Percentiles rank a stretch among this genome's conserved stretches.
Evolutionary conservation across 2,797 vertebrate genomes (phyloP).

Genomic region (Psittacula echo): DNA sequence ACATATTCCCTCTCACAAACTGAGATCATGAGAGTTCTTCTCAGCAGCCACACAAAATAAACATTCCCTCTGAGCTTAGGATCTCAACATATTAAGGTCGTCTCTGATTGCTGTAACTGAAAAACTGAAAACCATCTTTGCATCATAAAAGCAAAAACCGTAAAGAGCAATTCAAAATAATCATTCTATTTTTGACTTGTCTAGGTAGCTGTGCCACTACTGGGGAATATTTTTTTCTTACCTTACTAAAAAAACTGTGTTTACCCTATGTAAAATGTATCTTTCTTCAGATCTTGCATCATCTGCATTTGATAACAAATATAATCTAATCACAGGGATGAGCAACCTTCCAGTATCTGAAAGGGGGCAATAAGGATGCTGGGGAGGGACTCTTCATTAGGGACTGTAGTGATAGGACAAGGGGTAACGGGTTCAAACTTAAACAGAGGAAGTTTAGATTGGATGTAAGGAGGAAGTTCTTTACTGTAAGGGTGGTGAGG

Average conservation of each 20-base stretch:
- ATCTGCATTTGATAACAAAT: constrained; percentile 5
- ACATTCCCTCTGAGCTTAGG: not conserved
- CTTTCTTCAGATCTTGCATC: not conserved
- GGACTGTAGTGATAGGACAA: no score
- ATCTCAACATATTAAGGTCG: not conserved
- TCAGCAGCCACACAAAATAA: not conserved
- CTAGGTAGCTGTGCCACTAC: not conserved
- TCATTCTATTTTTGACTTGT: not conserved
- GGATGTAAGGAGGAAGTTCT: no score
- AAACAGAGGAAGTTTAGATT: no score
- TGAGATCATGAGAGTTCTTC: not conserved
- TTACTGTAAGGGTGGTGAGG: no score
- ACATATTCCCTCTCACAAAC: not conserved
- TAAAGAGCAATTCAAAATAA: not conserved
- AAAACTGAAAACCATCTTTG: not conserved
- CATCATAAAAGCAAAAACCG: not conserved
- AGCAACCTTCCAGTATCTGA: no score
- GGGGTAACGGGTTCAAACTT: no score
- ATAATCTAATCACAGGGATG: not conserved
- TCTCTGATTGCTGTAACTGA: not conserved
- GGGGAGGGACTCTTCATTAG: no score
- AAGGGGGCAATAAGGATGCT: no score
- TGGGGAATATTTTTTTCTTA: not conserved
- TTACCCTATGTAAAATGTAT: not conserved
- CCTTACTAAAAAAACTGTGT: not conserved